Evolutionary conservation across 2,113 vertebrate species (phyloP), one percentile per base, ranked within the genome.

Genomic region (Myocastor coypus): DNA sequence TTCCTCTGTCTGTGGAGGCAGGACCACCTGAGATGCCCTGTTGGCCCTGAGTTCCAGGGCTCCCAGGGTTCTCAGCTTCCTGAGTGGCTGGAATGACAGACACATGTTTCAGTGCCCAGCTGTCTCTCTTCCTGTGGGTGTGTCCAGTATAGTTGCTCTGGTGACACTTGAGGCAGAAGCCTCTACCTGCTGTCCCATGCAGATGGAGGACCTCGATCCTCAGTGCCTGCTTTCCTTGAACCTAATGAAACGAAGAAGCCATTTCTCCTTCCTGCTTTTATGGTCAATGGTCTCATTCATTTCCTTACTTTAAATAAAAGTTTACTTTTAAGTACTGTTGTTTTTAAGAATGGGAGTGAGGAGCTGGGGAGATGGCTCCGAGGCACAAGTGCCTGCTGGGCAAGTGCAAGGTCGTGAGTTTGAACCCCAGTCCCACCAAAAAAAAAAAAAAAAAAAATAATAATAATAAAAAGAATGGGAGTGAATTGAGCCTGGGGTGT

Each of bases 171-270:
- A 1, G 46, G 1, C 1, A 0, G 22, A 24, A 3, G 16, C 59
- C 88, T 63, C 3, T 0, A 0, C 28, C 2, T 1, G 20, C 20
- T 4, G 5, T 66, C 83, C 69, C 66, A 1, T 14, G 6, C 28
- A 24, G 50, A 30, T 1, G 0, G 14, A 3, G 3, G 19, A 12
- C 10, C 1, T 2, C 63, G 40, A 9, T 7, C 40, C 19, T 30
- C 28, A 1, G 13, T 3, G 0, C 9, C 91, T n/a, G 91, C 92
- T 71, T 50, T n/a, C 83, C 61, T 40, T 9, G 40, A 32, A 26
- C 3, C 59, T 37, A 13, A 8, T 2, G 34, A 34, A 19, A 14
- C 22, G 0, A 11, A 22, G 63, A 0, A 19, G 19, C 42, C 12
- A 16, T 68, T 69, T 68, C 52, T 86, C 37, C 85, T 69, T 61